Percentiles rank a stretch among this genome's conserved stretches.
phyloP scores from a whole-genome alignment of 2,888 invertebrate genomes.

The Patella ulyssiponensis region DNA sequence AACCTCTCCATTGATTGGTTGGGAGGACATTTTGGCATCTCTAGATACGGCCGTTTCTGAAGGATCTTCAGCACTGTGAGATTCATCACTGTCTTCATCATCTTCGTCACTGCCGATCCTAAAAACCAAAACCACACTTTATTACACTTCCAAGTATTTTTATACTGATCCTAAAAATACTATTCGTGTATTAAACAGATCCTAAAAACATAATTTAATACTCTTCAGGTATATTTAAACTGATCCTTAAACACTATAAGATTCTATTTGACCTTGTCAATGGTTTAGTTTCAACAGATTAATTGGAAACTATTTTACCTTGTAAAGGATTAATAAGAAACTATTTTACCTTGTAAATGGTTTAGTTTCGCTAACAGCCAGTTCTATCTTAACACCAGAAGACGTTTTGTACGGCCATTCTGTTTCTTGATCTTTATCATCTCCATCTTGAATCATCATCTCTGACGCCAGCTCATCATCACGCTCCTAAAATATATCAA shows the following conservation, averaged over 20 bases:
- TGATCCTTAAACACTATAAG: too few species aligned
- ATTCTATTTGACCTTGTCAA: too few species aligned
- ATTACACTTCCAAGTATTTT: neutral
- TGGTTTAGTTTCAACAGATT: too few species aligned
- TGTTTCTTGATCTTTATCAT: conserved; percentile 61
- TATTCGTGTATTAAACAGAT: neutral
- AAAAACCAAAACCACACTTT: conserved; percentile 15
- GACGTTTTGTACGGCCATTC: conserved; percentile 50
- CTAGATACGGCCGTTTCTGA: conserved; percentile 66
- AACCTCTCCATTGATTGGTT: conserved; percentile 43
- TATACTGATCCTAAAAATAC: neutral
- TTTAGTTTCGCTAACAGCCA: conserved; percentile 70
- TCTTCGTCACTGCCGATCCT: conserved; percentile 72
- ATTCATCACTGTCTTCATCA: conserved; percentile 67
- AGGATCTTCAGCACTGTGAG: conserved; percentile 64
- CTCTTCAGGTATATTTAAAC: too few species aligned
- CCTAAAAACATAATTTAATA: neutral
- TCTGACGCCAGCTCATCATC: conserved; percentile 67
- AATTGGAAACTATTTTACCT: conserved; percentile 45
- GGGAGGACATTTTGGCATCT: conserved; percentile 47
- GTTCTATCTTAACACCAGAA: conserved; percentile 58
- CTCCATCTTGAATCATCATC: conserved; percentile 52
- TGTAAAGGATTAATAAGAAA: conserved; percentile 47
- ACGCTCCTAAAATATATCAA: conserved; percentile 48
- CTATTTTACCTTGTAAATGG: conserved; percentile 66